A percentile compares a stretch with the other conserved stretches of the same genome.
Conservation (phyloP, 2,797 vertebrate genomes). For the Euphonia xanthogaster region DNA sequence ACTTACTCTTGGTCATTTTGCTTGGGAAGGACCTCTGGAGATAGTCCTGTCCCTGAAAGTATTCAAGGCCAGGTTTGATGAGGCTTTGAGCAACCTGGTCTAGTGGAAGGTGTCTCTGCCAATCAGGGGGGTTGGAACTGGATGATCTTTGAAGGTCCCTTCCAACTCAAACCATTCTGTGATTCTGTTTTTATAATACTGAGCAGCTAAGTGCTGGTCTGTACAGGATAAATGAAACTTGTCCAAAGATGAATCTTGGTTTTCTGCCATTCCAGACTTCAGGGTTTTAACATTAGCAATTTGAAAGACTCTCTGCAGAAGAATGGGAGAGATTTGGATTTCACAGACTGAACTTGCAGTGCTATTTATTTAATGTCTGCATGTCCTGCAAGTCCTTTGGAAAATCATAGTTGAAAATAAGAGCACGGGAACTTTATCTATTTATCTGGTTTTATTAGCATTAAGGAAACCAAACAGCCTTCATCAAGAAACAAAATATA, state of each 20-base stretch:
- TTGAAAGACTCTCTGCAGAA: neutral
- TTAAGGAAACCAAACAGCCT: slow-evolving; percentile 13
- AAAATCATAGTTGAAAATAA: neutral
- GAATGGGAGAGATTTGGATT: neutral
- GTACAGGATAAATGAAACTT: neutral
- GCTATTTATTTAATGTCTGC: neutral
- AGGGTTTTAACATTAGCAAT: neutral
- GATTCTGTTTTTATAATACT: neutral
- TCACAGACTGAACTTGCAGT: neutral
- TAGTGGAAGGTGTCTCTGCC: neutral
- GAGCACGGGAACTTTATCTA: neutral
- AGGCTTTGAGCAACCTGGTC: neutral
- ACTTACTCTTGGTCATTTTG: fast-evolving
- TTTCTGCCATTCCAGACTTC: neutral
- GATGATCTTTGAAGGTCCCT: neutral
- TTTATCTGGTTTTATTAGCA: slow-evolving; percentile 2
- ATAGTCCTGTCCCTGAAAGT: too few relatives aligned
- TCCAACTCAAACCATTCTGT: neutral
- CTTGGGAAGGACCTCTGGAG: neutral
- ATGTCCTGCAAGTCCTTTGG: neutral
- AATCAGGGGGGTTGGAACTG: neutral
- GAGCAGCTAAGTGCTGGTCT: neutral
- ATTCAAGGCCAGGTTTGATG: neutral
- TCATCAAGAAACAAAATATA: slow-evolving; percentile 38
- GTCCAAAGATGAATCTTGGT: neutral